These are phyloP conservation scores for Pseudorhombus dupliciocellatus DNA, from an alignment of 2,113 vertebrate genomes.

Conservation along the genomic window DNA sequence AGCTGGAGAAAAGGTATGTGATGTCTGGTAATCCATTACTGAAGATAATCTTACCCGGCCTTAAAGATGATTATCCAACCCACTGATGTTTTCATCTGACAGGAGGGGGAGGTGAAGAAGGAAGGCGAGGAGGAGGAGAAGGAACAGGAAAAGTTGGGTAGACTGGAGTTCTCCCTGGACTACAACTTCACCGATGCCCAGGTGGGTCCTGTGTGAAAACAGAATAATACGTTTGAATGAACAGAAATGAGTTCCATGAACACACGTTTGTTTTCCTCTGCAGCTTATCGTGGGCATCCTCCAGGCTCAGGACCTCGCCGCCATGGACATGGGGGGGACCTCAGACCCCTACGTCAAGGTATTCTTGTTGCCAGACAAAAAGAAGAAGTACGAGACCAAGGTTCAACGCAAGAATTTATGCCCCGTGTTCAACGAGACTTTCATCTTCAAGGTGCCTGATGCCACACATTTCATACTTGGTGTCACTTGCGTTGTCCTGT, in stretches of 20 bases:
- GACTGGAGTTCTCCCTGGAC: constrained; percentile 88
- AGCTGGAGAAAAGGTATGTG: constrained; percentile 67
- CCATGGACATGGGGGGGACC: constrained; percentile 91
- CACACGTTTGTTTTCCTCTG: constrained; percentile 21
- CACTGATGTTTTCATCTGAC: not conserved
- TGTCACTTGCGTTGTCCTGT: not conserved
- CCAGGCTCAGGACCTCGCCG: constrained; percentile 88
- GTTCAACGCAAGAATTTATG: constrained; percentile 91
- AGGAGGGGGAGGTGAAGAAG: constrained; percentile 85
- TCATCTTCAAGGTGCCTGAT: constrained; percentile 87
- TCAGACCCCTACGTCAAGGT: constrained; percentile 92
- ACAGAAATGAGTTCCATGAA: not conserved
- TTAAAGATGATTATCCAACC: not conserved
- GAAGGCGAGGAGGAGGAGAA: constrained; percentile 80
- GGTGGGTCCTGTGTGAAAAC: constrained; percentile 65
- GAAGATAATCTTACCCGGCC: not conserved
- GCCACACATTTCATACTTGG: not conserved
- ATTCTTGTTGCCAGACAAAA: constrained; percentile 89
- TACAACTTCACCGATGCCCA: constrained; percentile 90
- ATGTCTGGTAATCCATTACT: not conserved
- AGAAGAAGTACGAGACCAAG: constrained; percentile 90
- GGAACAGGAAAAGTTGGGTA: constrained; percentile 85
- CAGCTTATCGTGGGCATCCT: constrained; percentile 90
- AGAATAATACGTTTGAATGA: not conserved
- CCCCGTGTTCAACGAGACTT: constrained; percentile 90